Evolutionary conservation across 2,113 vertebrate genomes (phyloP).

Genomic region (Mobula hypostoma): DNA sequence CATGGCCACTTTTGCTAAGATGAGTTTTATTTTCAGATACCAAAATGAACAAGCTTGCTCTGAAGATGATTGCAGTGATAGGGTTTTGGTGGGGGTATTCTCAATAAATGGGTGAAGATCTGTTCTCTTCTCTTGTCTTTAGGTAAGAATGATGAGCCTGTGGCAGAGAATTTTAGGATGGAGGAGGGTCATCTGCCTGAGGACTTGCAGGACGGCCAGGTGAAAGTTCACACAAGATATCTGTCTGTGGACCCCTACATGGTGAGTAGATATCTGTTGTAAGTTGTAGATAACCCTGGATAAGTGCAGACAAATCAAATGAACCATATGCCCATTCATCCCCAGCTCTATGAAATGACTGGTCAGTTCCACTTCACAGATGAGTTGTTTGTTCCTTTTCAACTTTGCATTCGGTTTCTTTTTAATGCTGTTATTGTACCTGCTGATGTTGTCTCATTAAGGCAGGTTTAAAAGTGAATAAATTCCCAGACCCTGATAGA

Average conservation of each 20-base stretch:
- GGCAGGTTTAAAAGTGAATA: neutral
- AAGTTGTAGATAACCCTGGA: neutral
- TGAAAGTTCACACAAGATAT: constrained; percentile 72
- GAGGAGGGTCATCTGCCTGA: constrained; percentile 62
- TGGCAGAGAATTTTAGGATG: constrained; percentile 73
- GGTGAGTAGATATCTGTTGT: constrained; percentile 56
- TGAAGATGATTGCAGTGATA: too few species aligned
- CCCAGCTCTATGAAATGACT: neutral
- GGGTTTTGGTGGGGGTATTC: neutral
- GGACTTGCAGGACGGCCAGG: constrained; percentile 63
- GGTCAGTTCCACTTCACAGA: neutral
- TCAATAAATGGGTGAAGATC: neutral
- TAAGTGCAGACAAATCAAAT: neutral
- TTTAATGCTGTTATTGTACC: neutral
- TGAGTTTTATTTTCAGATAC: neutral
- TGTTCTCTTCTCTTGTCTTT: constrained; percentile 37
- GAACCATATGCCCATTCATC: neutral
- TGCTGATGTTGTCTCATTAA: neutral
- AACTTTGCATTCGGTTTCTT: neutral
- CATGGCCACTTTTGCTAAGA: neutral
- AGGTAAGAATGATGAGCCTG: constrained; percentile 74
- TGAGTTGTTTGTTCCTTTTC: neutral
- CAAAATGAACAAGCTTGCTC: neutral
- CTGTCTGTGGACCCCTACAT: constrained; percentile 96
- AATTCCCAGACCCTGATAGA: too few species aligned